Conservation (phyloP, 1,140 invertebrate genomes). For the Ruditapes philippinarum region DNA sequence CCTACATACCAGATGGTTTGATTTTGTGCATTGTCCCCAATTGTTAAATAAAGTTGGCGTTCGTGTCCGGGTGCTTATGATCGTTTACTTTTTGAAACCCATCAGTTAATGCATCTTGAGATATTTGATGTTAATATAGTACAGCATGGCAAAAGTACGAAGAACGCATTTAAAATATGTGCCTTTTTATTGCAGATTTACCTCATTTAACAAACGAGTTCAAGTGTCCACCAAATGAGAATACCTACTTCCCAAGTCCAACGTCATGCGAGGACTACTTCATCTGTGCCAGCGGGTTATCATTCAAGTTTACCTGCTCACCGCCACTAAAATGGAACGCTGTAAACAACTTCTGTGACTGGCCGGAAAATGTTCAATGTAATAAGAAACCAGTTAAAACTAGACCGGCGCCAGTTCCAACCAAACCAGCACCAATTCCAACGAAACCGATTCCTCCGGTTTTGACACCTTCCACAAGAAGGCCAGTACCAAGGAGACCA, state of each 20-base stretch:
- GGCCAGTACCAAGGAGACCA: not conserved
- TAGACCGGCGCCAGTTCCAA: not conserved
- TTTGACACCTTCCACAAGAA: not conserved
- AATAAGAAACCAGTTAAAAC: not conserved
- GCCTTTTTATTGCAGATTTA: too few species aligned
- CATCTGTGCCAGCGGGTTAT: slow-evolving; percentile 54
- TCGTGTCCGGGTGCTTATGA: too few species aligned
- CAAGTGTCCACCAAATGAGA: slow-evolving; percentile 50
- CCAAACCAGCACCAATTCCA: not conserved
- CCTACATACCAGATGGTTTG: too few species aligned
- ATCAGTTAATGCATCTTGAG: too few species aligned
- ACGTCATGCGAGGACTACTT: slow-evolving; percentile 45
- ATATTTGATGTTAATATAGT: too few species aligned
- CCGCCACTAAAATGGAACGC: slow-evolving; percentile 52
- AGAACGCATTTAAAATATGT: too few species aligned
- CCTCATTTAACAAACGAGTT: slow-evolving; percentile 59
- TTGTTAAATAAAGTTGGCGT: too few species aligned
- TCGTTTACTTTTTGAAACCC: too few species aligned
- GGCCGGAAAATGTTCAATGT: slow-evolving; percentile 57
- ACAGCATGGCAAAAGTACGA: too few species aligned
- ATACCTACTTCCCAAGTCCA: slow-evolving; percentile 37
- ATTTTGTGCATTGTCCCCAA: too few species aligned
- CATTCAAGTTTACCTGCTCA: slow-evolving; percentile 62
- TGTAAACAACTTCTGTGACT: slow-evolving; percentile 61
- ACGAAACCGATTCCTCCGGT: not conserved